Conservation (phyloP, 2,888 invertebrate genomes). For the Anticlea derivata region DNA sequence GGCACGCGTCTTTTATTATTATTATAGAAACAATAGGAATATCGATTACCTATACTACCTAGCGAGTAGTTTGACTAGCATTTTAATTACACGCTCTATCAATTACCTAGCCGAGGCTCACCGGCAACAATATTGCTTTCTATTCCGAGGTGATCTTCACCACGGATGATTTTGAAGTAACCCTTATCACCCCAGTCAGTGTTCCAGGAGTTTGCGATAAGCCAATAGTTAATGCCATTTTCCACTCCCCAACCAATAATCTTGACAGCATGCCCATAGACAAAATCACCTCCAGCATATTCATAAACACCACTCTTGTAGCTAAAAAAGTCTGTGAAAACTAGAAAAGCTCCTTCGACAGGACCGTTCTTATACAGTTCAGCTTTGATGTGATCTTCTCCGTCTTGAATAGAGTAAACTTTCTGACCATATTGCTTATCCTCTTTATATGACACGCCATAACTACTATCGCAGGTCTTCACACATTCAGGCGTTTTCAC, state of each 20-base stretch:
- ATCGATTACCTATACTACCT: too few relatives aligned
- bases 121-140: conserved; percentile 83
- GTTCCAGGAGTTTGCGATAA: conserved; percentile 97
- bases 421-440: conserved; percentile 90
- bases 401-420: conserved; percentile 84
- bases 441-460: conserved; percentile 86
- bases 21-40: too few relatives aligned
- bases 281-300: conserved; percentile 87
- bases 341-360: conserved; percentile 94
- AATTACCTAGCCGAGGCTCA: neutral
- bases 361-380: conserved; percentile 94
- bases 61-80: too few relatives aligned
- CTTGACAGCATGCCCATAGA: conserved; percentile 95
- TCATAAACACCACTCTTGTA: conserved; percentile 91
- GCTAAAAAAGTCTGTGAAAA: conserved; percentile 91
- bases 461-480: conserved; percentile 86
- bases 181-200: conserved; percentile 95
- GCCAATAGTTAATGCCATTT: conserved; percentile 91
- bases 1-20: too few relatives aligned
- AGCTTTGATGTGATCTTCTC: conserved; percentile 88
- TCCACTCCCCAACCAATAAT: conserved; percentile 95
- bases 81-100: too few relatives aligned
- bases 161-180: conserved; percentile 94
- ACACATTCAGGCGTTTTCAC: conserved; percentile 90
- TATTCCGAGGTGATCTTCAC: conserved; percentile 90